Percentiles rank a stretch among this genome's conserved stretches.
phyloP scores from a whole-genome alignment of 1,140 invertebrate genomes.

The Pachyrhynchus sulphureomaculatus region DNA sequence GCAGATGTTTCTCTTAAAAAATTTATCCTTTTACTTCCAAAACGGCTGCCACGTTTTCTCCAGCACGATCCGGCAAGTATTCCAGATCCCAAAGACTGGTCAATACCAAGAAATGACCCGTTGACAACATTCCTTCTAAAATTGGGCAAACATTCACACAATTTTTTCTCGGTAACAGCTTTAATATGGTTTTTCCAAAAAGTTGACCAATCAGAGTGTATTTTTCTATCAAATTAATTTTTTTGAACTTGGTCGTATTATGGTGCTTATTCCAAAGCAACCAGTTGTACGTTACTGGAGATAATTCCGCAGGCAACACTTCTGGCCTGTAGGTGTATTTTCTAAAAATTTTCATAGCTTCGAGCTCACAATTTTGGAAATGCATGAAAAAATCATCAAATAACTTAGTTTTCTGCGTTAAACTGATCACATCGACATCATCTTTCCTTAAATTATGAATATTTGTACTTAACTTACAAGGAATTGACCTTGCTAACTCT shows the following conservation, averaged over 20 bases:
- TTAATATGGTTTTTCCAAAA: conserved; percentile 65
- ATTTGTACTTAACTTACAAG: conserved; percentile 43
- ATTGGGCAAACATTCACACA: conserved; percentile 69
- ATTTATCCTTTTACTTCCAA: conserved; percentile 60
- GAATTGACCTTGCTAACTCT: conserved; percentile 33
- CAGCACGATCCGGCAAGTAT: conserved; percentile 66
- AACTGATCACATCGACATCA: not conserved
- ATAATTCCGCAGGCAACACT: conserved; percentile 72
- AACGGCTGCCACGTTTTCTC: conserved; percentile 73
- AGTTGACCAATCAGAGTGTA: conserved; percentile 74
- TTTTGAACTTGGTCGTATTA: conserved; percentile 70
- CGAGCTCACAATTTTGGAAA: conserved; percentile 82
- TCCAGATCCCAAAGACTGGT: conserved; percentile 75
- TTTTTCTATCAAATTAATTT: conserved; percentile 67
- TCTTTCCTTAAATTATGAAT: conserved; percentile 20
- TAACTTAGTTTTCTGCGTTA: conserved; percentile 29
- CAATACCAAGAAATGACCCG: conserved; percentile 72
- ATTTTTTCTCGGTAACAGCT: conserved; percentile 66
- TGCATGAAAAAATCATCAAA: conserved; percentile 75
- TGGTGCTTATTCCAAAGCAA: conserved; percentile 77
- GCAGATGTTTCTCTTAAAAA: too few species aligned
- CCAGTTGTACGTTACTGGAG: conserved; percentile 79
- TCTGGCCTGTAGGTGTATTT: conserved; percentile 72
- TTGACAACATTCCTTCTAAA: conserved; percentile 63
- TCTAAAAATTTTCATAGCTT: conserved; percentile 58